Evolutionary conservation across 2,113 vertebrate genomes (phyloP), one percentile per base, ranked within the genome.

Genomic region (Archocentrus centrarchus): DNA sequence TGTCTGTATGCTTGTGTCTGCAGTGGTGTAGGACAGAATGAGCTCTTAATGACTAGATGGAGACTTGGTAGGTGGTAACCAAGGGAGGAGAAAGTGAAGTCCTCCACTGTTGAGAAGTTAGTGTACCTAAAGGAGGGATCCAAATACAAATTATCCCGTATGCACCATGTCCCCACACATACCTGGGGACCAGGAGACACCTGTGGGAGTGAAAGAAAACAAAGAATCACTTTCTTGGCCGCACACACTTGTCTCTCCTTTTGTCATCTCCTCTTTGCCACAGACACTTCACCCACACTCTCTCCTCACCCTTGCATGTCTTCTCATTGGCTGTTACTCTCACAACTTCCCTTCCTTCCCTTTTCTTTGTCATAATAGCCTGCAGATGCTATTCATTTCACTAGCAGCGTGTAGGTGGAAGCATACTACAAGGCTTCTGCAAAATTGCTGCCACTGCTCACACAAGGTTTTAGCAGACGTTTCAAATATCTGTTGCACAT

Each of bases 361-460:
- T 22, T 37, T 61, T 59, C 78, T 82, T 75, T 80, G 66, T 82
- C 75, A 87, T 77, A 86, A 86, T 75, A 84, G 87, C 89, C 78
- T 66, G 75, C 61, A 82, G 87, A 92, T 82, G 61, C 84, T 86
- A 37, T 90, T 92, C 79, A 88, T 90, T 88, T 84, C 77, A 64
- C 77, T 77, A 80, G 85, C 75, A 47, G n/a, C n/a, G 84, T 86
- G 92, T 92, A 86, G 91, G 92, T 85, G 90, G 88, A 66, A 81
- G 81, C 24, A 6, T 90, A 86, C 79, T 76, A 80, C 82, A 6
- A 22, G 11, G 75, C 70, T 77, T 76, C 80, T 82, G 68, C 9
- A 1, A 75, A 85, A 83, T 39, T 47, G 17, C 44, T 64, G 73
- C 83, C 83, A 70, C 41, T 30, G 76, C 73, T 75, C 63, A 20